A percentile compares a stretch with the other conserved stretches of the same genome.
These are phyloP conservation scores for Leptothorax acervorum DNA, from an alignment of 2,888 invertebrate genomes.

Conservation along the genomic window DNA sequence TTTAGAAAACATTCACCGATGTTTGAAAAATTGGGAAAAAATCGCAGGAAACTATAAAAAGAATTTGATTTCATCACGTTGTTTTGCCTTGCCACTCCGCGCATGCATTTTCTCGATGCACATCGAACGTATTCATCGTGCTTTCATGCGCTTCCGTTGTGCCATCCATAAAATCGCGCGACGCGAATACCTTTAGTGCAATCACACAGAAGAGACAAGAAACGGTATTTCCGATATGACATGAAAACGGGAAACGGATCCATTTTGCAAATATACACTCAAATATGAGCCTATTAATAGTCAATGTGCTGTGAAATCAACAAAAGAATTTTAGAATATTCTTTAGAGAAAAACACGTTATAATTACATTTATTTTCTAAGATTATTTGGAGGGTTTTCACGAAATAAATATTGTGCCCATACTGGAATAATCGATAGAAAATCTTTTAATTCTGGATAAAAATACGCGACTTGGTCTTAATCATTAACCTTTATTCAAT, in stretches of 20 bases:
- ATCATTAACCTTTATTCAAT: background rate
- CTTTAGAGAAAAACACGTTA: background rate
- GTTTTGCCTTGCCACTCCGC: background rate
- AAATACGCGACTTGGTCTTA: background rate
- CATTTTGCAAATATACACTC: background rate
- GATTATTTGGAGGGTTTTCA: background rate
- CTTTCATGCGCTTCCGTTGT: slow-evolving; percentile 33
- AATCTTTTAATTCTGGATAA: background rate
- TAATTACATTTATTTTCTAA: background rate
- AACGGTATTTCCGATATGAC: slow-evolving; percentile 56
- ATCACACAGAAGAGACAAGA: slow-evolving; percentile 59
- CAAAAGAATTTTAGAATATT: background rate
- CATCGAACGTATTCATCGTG: slow-evolving; percentile 36
- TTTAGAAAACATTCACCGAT: background rate
- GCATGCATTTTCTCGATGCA: slow-evolving; percentile 36
- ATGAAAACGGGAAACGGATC: slow-evolving; percentile 22
- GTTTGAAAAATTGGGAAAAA: slow-evolving; percentile 23
- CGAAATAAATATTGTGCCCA: background rate
- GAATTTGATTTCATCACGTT: slow-evolving; percentile 24
- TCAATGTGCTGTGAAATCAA: background rate
- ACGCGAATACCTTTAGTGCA: slow-evolving; percentile 63
- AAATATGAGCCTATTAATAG: slow-evolving; percentile 5
- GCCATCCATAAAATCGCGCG: slow-evolving; percentile 63
- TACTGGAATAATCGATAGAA: background rate
- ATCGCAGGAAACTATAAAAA: slow-evolving; percentile 20